These are phyloP conservation scores for Sipha maydis DNA, from an alignment of 2,888 invertebrate genomes.

Conservation along the genomic window DNA sequence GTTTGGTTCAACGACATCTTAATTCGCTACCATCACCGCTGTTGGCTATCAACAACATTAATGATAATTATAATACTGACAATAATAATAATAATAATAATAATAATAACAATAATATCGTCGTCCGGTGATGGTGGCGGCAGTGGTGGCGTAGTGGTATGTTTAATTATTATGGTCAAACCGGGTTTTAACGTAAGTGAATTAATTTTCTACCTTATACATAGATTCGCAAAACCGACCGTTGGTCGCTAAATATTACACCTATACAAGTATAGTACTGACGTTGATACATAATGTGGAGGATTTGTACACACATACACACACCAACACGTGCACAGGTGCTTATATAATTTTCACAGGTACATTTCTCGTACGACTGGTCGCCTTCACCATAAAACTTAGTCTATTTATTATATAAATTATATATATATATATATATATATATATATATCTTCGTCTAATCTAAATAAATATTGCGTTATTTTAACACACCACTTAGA, in stretches of 20 bases:
- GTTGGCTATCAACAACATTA: background rate
- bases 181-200: background rate
- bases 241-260: background rate
- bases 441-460: background rate
- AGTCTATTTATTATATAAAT: background rate
- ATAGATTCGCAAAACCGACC: background rate
- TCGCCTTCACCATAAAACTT: background rate
- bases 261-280: background rate
- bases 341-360: background rate
- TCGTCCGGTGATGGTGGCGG: no score
- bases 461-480: background rate
- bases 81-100: background rate
- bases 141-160: no score
- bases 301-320: background rate
- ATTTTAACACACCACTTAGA: background rate
- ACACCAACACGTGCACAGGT: background rate
- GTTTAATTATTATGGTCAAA: no score
- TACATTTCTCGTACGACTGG: background rate
- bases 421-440: background rate
- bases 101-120: background rate
- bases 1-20: background rate
- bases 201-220: background rate
- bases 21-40: background rate
- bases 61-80: background rate
- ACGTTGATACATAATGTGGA: background rate